phyloP scores from a whole-genome alignment of 1,140 invertebrate genomes.

The Dendrolimus punctatus region DNA sequence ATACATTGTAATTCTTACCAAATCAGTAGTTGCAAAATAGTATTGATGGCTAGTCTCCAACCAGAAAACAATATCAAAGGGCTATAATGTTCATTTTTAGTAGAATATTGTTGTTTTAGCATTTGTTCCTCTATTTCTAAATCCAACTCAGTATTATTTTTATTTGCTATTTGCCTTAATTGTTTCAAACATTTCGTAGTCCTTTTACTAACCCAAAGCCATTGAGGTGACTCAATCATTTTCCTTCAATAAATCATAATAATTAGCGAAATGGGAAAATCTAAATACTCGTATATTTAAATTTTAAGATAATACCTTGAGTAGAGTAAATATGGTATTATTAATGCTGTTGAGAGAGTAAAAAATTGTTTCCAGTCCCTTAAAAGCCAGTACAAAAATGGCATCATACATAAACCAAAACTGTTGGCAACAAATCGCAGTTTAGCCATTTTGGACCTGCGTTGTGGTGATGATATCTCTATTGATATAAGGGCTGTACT shows the following conservation, averaged over 20 bases:
- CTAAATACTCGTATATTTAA: constrained; percentile 1
- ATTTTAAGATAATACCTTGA: constrained; percentile 30
- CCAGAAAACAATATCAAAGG: constrained; percentile 71
- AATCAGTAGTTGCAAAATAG: constrained; percentile 43
- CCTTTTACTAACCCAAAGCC: constrained; percentile 76
- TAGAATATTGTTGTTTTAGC: constrained; percentile 19
- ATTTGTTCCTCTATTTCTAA: constrained; percentile 41
- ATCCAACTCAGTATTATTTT: constrained; percentile 74
- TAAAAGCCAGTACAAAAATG: constrained; percentile 73
- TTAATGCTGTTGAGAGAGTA: constrained; percentile 58
- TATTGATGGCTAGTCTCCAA: constrained; percentile 72
- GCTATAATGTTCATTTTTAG: constrained; percentile 61
- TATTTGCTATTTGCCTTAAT: constrained; percentile 75
- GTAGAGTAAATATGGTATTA: constrained; percentile 47
- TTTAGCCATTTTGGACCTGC: constrained; percentile 29
- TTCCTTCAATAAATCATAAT: constrained; percentile 51
- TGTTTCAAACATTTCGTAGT: constrained; percentile 72
- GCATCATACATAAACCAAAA: constrained; percentile 70
- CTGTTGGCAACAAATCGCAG: constrained; percentile 55
- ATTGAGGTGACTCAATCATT: constrained; percentile 76
- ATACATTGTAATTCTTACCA: constrained; percentile 59
- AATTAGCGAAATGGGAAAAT: neutral
- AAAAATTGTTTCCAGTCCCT: constrained; percentile 73
- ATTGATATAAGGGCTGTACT: constrained; percentile 38
- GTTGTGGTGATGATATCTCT: constrained; percentile 42